Base-by-base conservation (phyloP, 2,888 invertebrate species). In the Electrophaes corylata region DNA sequence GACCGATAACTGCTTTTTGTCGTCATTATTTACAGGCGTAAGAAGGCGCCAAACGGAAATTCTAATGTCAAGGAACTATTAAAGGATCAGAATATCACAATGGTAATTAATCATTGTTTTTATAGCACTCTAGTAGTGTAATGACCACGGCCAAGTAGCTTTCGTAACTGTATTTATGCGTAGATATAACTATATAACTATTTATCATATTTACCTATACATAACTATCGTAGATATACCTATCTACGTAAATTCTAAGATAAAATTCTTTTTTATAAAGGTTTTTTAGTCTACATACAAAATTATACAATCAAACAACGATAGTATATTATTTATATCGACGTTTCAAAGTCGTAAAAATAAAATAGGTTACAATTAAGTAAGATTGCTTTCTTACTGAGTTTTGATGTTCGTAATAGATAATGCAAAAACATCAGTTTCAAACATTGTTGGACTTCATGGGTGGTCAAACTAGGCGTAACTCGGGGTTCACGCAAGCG, bases 61-160 rank as follows among this genome's bases (percentile, higher is more conserved):
- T 75, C 65, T 66, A 73, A 80, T 76, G 81, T 84, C 83, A 79
- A 81, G 71, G 77, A 83, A 78, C 81, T 77, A 74, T 75, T 75
- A 69, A 60, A 76, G 76, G 76, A 79, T 74, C 72, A 74, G 69
- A 76, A 70, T 71, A 79, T 73, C 71, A 75, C 69, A 76, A 70
- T 71, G 65, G 78, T 75, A 76, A 90, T 89, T 80, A 78, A 88
- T 90, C 88, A 86, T 80, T 71, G 79, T 86, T 86, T 88, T 88
- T 87, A 83, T 82, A 77, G 70, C 74, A 67, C 61, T 64, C 64
- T 75, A 78, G 70, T 66, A 77, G 77, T 76, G 77, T 65, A 77
- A 77, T 76, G 77, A 72, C 71, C 71, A 73, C 71, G 72, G 71
- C 76, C 69, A 65, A 75, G 77, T 73, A 74, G 69, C 58, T 65